Evolutionary conservation across 2,113 vertebrate species (phyloP).

Genomic region (Phaetusa simplex): DNA sequence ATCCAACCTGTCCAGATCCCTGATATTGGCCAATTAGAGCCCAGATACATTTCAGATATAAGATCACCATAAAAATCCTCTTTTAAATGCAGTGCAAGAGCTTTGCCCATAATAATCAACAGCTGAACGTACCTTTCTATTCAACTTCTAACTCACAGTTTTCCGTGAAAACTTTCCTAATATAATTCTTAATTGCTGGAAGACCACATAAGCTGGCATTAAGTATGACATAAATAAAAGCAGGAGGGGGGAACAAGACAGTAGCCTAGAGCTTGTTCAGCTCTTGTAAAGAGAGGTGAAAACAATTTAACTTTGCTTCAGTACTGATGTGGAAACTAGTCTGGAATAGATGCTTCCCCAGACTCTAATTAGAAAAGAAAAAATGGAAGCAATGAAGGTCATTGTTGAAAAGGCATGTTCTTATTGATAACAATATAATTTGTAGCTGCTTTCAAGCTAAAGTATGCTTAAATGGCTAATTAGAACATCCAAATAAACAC

Average conservation of each 20-base stretch:
- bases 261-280: background rate
- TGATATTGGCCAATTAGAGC: background rate
- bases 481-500: conserved; percentile 37
- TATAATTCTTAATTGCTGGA: background rate
- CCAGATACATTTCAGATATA: background rate
- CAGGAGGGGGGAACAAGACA: background rate
- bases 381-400: background rate
- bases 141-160: background rate
- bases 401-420: background rate
- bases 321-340: background rate
- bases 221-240: background rate
- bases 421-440: conserved; percentile 23
- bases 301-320: background rate
- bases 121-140: background rate
- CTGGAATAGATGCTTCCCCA: background rate
- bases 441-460: background rate
- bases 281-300: background rate
- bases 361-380: conserved; percentile 16
- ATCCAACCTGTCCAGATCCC: background rate
- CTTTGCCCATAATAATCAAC: background rate
- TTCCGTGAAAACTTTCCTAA: background rate
- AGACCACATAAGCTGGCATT: background rate
- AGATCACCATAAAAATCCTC: background rate
- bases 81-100: background rate
- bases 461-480: conserved; percentile 23